A percentile compares a stretch with the other conserved stretches of the same genome.
phyloP scores from a whole-genome alignment of 2,113 vertebrate species.

The Tinamus guttatus region DNA sequence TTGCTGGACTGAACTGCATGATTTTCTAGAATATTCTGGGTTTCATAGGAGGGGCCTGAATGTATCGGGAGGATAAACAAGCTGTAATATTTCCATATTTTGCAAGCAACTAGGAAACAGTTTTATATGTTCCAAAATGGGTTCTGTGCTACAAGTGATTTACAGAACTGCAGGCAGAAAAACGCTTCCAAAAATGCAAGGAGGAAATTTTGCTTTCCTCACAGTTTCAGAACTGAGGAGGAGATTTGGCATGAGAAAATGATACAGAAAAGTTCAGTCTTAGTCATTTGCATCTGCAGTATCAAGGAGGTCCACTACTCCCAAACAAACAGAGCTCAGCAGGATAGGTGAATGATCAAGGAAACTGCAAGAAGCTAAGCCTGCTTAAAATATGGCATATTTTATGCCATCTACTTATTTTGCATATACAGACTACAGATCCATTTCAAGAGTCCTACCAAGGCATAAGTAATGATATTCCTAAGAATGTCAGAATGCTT shows the following conservation, averaged over 20 bases:
- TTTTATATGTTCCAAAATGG: neutral
- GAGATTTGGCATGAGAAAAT: neutral
- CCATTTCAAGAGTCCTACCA: neutral
- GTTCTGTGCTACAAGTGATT: neutral
- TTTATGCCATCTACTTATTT: neutral
- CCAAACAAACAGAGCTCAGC: neutral
- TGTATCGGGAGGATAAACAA: neutral
- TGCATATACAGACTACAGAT: neutral
- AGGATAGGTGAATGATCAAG: neutral
- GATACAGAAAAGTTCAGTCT: neutral
- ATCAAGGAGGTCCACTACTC: neutral
- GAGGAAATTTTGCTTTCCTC: neutral
- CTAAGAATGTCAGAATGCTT: neutral
- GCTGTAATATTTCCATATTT: neutral
- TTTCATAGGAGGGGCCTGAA: neutral
- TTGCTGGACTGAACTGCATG: neutral
- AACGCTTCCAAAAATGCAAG: rapidly evolving
- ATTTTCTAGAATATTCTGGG: neutral
- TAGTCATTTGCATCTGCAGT: neutral
- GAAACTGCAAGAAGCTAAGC: neutral
- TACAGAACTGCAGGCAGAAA: neutral
- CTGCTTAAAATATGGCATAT: neutral
- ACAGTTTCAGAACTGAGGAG: neutral
- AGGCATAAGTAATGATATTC: neutral
- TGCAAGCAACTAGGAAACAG: neutral